Evolutionary conservation across 2,888 invertebrate species (phyloP).

Genomic region (Metellina segmentata): DNA sequence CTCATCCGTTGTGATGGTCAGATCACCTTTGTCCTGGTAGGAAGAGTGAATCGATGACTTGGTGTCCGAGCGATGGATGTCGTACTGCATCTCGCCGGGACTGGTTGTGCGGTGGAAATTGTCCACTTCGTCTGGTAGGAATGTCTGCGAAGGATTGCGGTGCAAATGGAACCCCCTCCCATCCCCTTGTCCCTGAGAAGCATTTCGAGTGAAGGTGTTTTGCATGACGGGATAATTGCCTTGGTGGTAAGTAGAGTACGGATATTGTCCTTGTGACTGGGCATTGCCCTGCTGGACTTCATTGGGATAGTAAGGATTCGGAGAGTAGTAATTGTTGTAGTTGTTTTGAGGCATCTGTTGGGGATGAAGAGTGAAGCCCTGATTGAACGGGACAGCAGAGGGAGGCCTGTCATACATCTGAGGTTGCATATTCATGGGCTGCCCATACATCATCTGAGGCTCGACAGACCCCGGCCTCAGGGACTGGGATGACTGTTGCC

Average conservation of each 20-base stretch:
- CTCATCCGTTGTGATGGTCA: slow-evolving; percentile 64
- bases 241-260: slow-evolving; percentile 54
- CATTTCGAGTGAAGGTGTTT: slow-evolving; percentile 51
- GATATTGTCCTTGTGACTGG: slow-evolving; percentile 53
- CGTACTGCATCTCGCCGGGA: slow-evolving; percentile 43
- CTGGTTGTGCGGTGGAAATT: slow-evolving; percentile 41
- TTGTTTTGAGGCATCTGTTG: slow-evolving; percentile 59
- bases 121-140: slow-evolving; percentile 46
- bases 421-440: slow-evolving; percentile 64
- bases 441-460: slow-evolving; percentile 89
- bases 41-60: slow-evolving; percentile 5
- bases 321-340: slow-evolving; percentile 56
- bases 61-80: slow-evolving; percentile 44
- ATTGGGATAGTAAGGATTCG: slow-evolving; percentile 59
- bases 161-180: slow-evolving; percentile 68
- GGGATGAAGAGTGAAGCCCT: slow-evolving; percentile 74
- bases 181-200: slow-evolving; percentile 18
- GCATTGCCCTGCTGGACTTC: slow-evolving; percentile 45
- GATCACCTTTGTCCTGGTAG: slow-evolving; percentile 35
- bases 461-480: slow-evolving; percentile 85
- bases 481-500: slow-evolving; percentile 70
- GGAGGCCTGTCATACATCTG: slow-evolving; percentile 71
- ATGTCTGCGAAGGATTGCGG: slow-evolving; percentile 52
- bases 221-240: slow-evolving; percentile 68
- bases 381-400: slow-evolving; percentile 65